These are phyloP conservation scores for Bombus confusus DNA, from an alignment of 1,140 invertebrate species.

Conservation along the genomic window DNA sequence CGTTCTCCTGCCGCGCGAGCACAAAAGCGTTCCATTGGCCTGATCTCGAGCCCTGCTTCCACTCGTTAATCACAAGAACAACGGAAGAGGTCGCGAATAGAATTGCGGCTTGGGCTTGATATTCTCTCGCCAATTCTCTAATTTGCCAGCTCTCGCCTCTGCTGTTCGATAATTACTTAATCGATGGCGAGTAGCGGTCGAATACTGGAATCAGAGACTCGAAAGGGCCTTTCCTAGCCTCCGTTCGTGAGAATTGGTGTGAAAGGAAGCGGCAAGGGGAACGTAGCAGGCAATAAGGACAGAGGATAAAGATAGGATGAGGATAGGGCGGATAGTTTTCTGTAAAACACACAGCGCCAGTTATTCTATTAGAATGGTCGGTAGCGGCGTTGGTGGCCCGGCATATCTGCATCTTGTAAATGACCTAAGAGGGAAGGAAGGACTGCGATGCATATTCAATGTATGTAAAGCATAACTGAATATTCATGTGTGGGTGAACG, in stretches of 20 bases:
- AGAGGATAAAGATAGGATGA: not conserved
- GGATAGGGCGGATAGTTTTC: constrained; percentile 61
- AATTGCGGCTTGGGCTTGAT: constrained; percentile 36
- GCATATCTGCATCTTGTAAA: constrained; percentile 81
- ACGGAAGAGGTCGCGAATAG: constrained; percentile 41
- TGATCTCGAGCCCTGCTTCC: not conserved
- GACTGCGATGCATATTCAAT: constrained; percentile 80
- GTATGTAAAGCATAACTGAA: constrained; percentile 80
- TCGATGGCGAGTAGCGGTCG: constrained; percentile 68
- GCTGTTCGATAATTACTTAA: constrained; percentile 73
- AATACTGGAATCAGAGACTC: constrained; percentile 22
- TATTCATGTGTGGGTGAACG: constrained; percentile 80
- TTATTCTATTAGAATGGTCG: constrained; percentile 77
- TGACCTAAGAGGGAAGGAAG: constrained; percentile 81
- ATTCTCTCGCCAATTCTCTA: constrained; percentile 54
- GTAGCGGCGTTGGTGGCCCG: constrained; percentile 59
- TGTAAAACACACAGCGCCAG: constrained; percentile 65
- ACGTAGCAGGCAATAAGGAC: not conserved
- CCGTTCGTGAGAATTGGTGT: not conserved
- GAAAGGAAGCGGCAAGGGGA: not conserved
- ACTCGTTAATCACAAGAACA: constrained; percentile 45
- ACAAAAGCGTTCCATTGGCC: constrained; percentile 2
- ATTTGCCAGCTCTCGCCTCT: constrained; percentile 60
- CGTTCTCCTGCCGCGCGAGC: not conserved
- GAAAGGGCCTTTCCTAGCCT: not conserved